Base-by-base conservation (phyloP, 2,113 vertebrate species). In the Struthidea cinerea region DNA sequence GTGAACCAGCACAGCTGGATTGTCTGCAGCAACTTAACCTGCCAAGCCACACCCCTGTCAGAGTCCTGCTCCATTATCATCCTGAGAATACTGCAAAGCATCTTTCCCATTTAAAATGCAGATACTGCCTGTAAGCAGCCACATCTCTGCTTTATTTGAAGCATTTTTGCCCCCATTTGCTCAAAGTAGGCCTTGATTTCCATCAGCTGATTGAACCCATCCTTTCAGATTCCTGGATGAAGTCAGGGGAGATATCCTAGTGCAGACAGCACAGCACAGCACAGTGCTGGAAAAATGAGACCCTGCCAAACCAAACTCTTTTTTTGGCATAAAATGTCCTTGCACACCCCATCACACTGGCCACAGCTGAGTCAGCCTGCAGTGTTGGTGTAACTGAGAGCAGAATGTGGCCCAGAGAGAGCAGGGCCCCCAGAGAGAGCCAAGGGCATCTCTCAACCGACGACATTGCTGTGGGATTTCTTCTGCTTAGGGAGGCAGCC, bases 221-320 rank as follows among this genome's bases (percentile, higher is more conserved):
- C 42, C 35, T 73, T 68, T 26, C 67, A 52, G 37, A 19, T 4
- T 33, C 39, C 27, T 1, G 1, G 32, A 30, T 39, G 64, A 63
- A 46, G 37, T 3, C 5, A 13, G 80, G 33, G 15, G 35, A 83
- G 76, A 64, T 5, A 8, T 2, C 35, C 37, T 3, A 13, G 13
- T 9, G 60, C 44, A 41, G 33, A 16, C 22, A 49, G 47, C 18
- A 30, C 2, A 49, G 47, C 18, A 30, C 2, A 41, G 39, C 39
- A 50, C 1, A 1, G 30, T 5, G 23, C 42, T 12, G 44, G 44
- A 19, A 46, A 60, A 33, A 17, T 0, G 0, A 67, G 53, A 59
- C 30, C 11, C 30, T 44, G 44, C 20, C 35, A 46, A 81, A 53
- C n/a, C 75, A 64, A 20, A 37, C 33, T 39, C 35, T 14, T 11